phyloP scores from a whole-genome alignment of 2,113 vertebrate species.

The Leiothrix lutea region DNA sequence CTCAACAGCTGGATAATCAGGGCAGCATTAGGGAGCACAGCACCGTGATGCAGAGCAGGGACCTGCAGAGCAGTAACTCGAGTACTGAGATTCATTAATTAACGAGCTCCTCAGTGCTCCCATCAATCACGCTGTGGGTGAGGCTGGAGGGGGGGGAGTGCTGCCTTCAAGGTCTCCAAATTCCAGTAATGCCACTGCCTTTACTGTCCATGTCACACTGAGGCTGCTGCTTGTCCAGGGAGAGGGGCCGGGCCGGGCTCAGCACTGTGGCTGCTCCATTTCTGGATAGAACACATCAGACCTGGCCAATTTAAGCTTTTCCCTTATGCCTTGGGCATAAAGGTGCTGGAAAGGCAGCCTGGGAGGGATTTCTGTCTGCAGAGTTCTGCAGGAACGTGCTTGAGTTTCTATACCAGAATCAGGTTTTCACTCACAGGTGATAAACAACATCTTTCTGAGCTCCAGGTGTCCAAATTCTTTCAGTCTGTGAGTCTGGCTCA shows the following conservation, averaged over 20 bases:
- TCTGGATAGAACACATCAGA: not conserved
- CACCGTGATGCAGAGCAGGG: not conserved
- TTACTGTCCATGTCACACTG: not conserved
- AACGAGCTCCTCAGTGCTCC: not conserved
- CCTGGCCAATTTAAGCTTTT: not conserved
- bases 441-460: not conserved
- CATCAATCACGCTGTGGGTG: fast-evolving
- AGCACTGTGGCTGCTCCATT: fast-evolving
- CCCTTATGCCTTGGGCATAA: fast-evolving
- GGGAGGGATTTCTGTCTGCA: not conserved
- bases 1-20: not conserved
- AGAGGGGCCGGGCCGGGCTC: not conserved
- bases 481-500: not conserved
- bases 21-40: not conserved
- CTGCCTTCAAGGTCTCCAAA: not conserved
- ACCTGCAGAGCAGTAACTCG: not conserved
- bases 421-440: not conserved
- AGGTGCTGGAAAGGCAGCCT: not conserved
- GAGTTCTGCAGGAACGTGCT: not conserved
- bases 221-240: not conserved
- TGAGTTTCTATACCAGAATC: not conserved
- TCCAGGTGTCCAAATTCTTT: not conserved
- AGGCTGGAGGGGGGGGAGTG: not conserved
- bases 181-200: not conserved
- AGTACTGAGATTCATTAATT: not conserved